Evolutionary conservation across 1,140 invertebrate species (phyloP), one percentile per base, ranked within the genome.

Genomic region (Phenacoccus solenopsis): DNA sequence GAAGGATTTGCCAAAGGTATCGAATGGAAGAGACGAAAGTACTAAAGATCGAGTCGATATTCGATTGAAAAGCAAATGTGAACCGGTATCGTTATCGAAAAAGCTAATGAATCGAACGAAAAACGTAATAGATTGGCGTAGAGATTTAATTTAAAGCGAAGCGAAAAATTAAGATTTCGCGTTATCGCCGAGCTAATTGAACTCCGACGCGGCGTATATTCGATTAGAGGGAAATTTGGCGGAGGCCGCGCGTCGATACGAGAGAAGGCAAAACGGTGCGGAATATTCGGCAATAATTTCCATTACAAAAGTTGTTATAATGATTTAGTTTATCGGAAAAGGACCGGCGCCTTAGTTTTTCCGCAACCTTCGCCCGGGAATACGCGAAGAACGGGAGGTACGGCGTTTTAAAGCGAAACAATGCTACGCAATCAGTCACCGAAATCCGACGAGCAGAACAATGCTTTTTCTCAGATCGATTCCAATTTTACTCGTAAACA

Each of bases 401-500:
- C 20, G 3, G 38, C 22, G 22, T 20, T 64, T 64, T 64, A 64
- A 25, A 16, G 22, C 25, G 20, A 64, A 64, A 64, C 59, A 64
- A 64, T 64, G 25, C 59, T 49, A 64, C 59, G 59, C 59, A 64
- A 64, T 64, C 59, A 25, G 59, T 64, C 59, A 64, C 25, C 25
- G 59, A 64, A 64, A 64, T 64, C 59, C 59, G 20, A 64, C 13
- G 25, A n/a, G n/a, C n/a, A n/a, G 25, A 64, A 64, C 59, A 64
- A 64, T 64, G 59, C 59, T 27, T 24, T 64, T 64, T 64, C 25
- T 64, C 21, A 64, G 59, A 64, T 64, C 59, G 25, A 64, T 64
- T 64, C 59, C 59, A 64, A 64, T 64, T 64, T 64, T 64, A 24
- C 22, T 64, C 25, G 59, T 64, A 64, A 64, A 64, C 59, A 64